These are phyloP conservation scores for Scaptomyza flava DNA, from an alignment of 2,888 invertebrate species.

Conservation along the genomic window DNA sequence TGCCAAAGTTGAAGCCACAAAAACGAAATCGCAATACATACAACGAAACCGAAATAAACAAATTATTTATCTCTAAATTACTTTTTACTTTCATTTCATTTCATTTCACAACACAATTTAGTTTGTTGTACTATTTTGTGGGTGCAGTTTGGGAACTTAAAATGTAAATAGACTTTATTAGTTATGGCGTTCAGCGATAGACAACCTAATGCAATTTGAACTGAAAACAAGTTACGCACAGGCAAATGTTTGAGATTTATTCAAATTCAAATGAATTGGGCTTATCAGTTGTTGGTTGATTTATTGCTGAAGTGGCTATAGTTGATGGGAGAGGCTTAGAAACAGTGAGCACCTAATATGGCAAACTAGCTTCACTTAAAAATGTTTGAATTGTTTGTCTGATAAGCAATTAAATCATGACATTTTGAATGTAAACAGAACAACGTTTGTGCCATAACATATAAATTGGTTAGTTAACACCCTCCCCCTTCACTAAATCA, in stretches of 20 bases:
- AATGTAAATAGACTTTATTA: conserved; percentile 10
- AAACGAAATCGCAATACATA: conserved; percentile 9
- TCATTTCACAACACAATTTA: conserved; percentile 3
- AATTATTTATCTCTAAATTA: conserved; percentile 38
- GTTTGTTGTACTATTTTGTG: conserved; percentile 7
- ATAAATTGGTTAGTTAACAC: conserved; percentile 3
- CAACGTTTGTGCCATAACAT: neutral
- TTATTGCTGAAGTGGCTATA: conserved; percentile 9
- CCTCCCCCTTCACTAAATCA: neutral
- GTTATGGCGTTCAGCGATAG: neutral
- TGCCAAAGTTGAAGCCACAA: conserved; percentile 61
- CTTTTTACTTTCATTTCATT: conserved; percentile 55
- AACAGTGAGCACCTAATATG: conserved; percentile 16
- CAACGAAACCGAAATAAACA: conserved; percentile 12
- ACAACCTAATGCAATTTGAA: conserved; percentile 6
- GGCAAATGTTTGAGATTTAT: conserved; percentile 38
- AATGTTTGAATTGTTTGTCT: too few relatives aligned
- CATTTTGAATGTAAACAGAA: neutral
- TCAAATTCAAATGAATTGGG: conserved; percentile 52
- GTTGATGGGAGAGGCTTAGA: conserved; percentile 10
- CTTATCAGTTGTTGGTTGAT: conserved; percentile 31
- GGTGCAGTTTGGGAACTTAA: conserved; percentile 30
- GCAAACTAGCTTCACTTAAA: neutral
- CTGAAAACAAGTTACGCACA: conserved; percentile 27
- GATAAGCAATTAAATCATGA: neutral